phyloP scores from a whole-genome alignment of 1,140 invertebrate genomes.

The Daktulosphaira vitifoliae region DNA sequence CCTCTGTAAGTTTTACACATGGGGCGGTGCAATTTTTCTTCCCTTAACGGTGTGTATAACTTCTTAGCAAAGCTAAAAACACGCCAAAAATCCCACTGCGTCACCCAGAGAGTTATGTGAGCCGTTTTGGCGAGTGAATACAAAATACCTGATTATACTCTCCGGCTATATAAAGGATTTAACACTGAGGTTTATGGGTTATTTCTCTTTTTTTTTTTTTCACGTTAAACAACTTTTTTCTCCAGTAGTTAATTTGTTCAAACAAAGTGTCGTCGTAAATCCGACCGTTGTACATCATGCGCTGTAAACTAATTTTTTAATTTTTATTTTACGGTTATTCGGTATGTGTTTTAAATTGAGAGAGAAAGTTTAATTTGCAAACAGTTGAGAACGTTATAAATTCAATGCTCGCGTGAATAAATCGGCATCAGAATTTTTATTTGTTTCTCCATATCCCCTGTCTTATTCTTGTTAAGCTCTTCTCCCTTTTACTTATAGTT shows the following conservation, averaged over 20 bases:
- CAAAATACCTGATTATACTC: slow-evolving; percentile 29
- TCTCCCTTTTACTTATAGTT: no score
- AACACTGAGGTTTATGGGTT: not conserved
- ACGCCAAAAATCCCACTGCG: not conserved
- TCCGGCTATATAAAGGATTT: not conserved
- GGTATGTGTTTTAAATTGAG: no score
- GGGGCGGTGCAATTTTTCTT: no score
- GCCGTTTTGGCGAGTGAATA: slow-evolving; percentile 25
- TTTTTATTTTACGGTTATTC: no score
- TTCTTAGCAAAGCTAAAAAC: no score
- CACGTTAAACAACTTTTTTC: not conserved
- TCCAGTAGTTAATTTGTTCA: slow-evolving; percentile 20
- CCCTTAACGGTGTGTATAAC: no score
- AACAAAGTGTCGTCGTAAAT: slow-evolving; percentile 13
- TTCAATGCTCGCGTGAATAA: not conserved
- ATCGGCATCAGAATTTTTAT: slow-evolving; percentile 32
- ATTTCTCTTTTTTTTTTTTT: slow-evolving; percentile 5
- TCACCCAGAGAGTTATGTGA: slow-evolving; percentile 6
- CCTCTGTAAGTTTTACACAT: no score
- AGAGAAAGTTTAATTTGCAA: no score
- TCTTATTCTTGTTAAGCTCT: no score
- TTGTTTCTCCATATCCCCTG: slow-evolving; percentile 1
- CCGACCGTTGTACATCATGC: no score
- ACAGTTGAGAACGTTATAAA: no score
- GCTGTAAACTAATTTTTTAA: no score